These are phyloP conservation scores for Heliconius eleuchia DNA, from an alignment of 1,140 invertebrate genomes.

Conservation along the genomic window DNA sequence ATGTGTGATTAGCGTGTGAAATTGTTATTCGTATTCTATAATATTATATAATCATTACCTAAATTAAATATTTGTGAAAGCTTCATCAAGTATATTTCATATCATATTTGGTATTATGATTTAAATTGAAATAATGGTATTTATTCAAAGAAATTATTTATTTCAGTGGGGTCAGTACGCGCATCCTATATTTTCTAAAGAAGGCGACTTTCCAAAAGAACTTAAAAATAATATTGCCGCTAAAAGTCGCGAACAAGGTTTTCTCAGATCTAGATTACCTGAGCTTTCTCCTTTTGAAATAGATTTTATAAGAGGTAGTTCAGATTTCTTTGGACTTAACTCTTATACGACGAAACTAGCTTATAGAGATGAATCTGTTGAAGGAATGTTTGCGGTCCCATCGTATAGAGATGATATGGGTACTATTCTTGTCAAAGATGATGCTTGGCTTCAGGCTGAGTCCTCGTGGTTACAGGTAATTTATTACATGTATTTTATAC, in stretches of 20 bases:
- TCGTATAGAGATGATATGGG: conserved; percentile 81
- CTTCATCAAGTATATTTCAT: too few species aligned
- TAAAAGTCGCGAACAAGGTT: conserved; percentile 81
- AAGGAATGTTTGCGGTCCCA: conserved; percentile 71
- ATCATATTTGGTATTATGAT: too few species aligned
- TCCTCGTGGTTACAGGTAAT: conserved; percentile 80
- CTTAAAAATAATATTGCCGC: conserved; percentile 82
- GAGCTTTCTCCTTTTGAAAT: conserved; percentile 82
- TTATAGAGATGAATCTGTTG: conserved; percentile 66
- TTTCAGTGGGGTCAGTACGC: conserved; percentile 83
- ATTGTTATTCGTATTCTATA: too few species aligned
- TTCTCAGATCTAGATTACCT: conserved; percentile 81
- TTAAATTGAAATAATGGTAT: background rate
- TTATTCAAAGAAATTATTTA: background rate
- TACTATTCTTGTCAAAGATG: conserved; percentile 68
- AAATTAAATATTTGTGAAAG: too few species aligned
- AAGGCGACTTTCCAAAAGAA: conserved; percentile 84
- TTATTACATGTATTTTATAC: background rate
- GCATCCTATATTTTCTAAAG: conserved; percentile 83
- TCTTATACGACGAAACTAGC: conserved; percentile 80
- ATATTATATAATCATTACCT: too few species aligned
- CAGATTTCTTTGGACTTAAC: conserved; percentile 85
- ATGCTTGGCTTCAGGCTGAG: conserved; percentile 74
- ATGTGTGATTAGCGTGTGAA: too few species aligned
- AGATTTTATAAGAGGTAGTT: conserved; percentile 81